A percentile compares a stretch with the other conserved stretches of the same genome.
phyloP scores from a whole-genome alignment of 2,797 vertebrate species.

The Trachops cirrhosus region DNA sequence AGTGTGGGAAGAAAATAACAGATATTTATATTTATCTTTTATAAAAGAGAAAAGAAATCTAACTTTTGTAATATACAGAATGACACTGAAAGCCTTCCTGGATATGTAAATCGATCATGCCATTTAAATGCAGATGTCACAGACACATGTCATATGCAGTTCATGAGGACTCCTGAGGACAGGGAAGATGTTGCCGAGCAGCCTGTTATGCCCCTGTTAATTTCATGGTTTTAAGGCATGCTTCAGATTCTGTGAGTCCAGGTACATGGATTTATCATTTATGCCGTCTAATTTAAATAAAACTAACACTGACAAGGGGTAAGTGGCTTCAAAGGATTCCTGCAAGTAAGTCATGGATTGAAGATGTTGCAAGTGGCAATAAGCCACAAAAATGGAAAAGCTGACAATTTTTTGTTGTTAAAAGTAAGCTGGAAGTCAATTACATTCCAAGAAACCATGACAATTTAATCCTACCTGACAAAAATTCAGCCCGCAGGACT shows the following conservation, averaged over 20 bases:
- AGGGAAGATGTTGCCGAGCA: neutral
- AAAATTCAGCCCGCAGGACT: constrained; percentile 20
- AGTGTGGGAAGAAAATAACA: neutral
- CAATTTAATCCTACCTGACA: constrained; percentile 42
- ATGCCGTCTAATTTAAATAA: constrained; percentile 13
- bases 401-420: neutral
- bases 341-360: neutral
- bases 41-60: neutral
- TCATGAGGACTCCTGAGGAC: neutral
- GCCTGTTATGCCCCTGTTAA: neutral
- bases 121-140: neutral
- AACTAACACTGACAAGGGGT: neutral
- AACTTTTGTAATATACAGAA: neutral
- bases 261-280: neutral
- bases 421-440: neutral
- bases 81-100: neutral
- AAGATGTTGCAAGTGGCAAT: constrained; percentile 22
- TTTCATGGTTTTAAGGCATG: neutral
- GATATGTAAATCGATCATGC: neutral
- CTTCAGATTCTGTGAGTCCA: neutral
- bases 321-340: neutral
- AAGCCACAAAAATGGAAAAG: constrained; percentile 15
- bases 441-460: constrained; percentile 30
- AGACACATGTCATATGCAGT: neutral
- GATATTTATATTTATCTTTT: neutral